Base-by-base conservation (phyloP, 2,797 vertebrate species). In the Pempheris klunzingeri region DNA sequence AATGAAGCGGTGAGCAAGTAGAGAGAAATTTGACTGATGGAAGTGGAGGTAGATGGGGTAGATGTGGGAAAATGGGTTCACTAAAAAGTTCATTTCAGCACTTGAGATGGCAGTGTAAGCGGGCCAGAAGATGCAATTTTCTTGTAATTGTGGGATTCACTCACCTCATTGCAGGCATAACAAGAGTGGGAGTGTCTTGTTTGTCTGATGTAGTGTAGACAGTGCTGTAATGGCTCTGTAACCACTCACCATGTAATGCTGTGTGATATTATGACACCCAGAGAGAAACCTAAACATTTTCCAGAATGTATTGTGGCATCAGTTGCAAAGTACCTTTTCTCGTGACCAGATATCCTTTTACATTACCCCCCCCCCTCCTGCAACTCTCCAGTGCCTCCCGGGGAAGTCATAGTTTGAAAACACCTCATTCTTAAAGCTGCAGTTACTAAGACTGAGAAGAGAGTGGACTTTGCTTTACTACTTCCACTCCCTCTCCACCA, bases 81-180 rank as follows among this genome's bases (percentile, higher is more conserved):
- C n/a, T n/a, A n/a, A n/a, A n/a, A 46, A n/a, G 10, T 32, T 38
- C 12, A 39, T 46, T 65, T 38, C 32, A 74, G 7, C 17, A 36
- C 53, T 41, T 26, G 41, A 53, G 38, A 47, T 22, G 5, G 26
- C 30, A 10, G 38, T 24, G n/a, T 47, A 39, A 43, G 34, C 3
- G 7, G 28, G 43, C 22, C 32, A 26, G 61, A 11, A n/a, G 30
- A n/a, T 47, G 71, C n/a, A 53, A 34, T 39, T 58, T 76, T 32
- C 57, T n/a, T 7, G 54, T 52, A 24, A 69, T 80, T 50, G 38
- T 77, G 54, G 28, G 43, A 17, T 24, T 57, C 55, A 55, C 14
- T 15, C 26, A 9, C 43, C 52, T 58, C 30, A 30, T 53, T 57
- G 60, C 57, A n/a, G 50, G 9, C 22, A 1, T 41, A 52, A 47